A percentile compares a stretch with the other conserved stretches of the same genome.
Evolutionary conservation across 2,888 invertebrate genomes (phyloP).

Genomic region (Himalopsyche japonica): DNA sequence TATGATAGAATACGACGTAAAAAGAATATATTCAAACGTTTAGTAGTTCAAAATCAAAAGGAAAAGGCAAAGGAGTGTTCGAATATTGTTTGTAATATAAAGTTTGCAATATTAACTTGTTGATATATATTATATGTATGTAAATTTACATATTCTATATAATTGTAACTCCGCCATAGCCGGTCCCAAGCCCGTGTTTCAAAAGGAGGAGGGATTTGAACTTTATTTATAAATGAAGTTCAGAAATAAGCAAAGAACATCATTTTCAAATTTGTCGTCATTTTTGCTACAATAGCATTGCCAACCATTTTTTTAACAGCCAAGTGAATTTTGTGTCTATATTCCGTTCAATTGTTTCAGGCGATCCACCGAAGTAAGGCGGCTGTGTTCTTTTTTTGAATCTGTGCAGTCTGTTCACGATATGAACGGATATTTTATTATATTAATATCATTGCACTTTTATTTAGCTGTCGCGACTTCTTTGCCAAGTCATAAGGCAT

Average conservation of each 20-base stretch:
- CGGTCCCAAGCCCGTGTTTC: background rate
- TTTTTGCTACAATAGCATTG: background rate
- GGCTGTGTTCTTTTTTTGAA: background rate
- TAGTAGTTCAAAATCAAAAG: too few species aligned
- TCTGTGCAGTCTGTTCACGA: background rate
- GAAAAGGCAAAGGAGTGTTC: too few species aligned
- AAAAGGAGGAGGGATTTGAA: background rate
- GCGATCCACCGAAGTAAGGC: too few species aligned
- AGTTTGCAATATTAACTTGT: background rate
- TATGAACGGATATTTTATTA: background rate
- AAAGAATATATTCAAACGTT: too few species aligned
- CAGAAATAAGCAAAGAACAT: too few species aligned
- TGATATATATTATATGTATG: background rate
- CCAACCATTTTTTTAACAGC: too few species aligned
- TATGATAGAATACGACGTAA: too few species aligned
- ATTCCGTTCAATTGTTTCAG: too few species aligned
- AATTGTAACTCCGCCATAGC: background rate
- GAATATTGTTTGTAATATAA: background rate
- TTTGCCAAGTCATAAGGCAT: background rate
- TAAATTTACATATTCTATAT: background rate
- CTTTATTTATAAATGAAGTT: background rate
- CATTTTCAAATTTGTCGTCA: background rate
- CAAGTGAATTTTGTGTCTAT: too few species aligned
- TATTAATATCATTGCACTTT: background rate
- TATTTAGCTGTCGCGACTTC: background rate